Evolutionary conservation across 2,888 invertebrate genomes (phyloP).

Genomic region (Lymantria monacha): DNA sequence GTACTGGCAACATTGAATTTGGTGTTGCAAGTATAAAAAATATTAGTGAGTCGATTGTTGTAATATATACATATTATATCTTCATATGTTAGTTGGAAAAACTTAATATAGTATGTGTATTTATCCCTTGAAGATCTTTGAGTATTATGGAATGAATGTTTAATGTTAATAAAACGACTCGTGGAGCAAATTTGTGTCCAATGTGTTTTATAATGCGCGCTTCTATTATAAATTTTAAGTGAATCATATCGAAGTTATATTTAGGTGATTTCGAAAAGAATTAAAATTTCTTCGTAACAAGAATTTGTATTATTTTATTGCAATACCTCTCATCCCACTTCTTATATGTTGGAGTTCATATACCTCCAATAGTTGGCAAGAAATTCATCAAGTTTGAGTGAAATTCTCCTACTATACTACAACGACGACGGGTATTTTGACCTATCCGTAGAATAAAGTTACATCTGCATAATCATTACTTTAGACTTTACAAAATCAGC

Average conservation of each 20-base stretch:
- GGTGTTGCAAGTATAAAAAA: constrained; percentile 9
- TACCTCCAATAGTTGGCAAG: no score
- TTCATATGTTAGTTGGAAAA: neutral
- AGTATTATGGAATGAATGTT: neutral
- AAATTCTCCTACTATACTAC: no score
- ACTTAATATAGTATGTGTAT: neutral
- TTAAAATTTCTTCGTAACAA: constrained; percentile 70
- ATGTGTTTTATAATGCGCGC: constrained; percentile 45
- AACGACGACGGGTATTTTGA: no score
- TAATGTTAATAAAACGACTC: neutral
- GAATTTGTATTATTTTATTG: constrained; percentile 35
- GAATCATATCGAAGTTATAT: constrained; percentile 76
- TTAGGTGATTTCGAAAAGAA: constrained; percentile 74
- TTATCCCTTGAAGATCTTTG: neutral
- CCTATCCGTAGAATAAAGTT: no score
- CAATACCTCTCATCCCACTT: neutral
- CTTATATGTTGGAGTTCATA: no score
- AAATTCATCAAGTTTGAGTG: no score
- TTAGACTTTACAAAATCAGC: no score
- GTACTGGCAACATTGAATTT: constrained; percentile 2
- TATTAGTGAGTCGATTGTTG: constrained; percentile 1
- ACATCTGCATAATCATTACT: no score
- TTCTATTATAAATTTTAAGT: constrained; percentile 63
- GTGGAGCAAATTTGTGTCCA: constrained; percentile 37
- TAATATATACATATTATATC: neutral